These are phyloP conservation scores for Anthopleura sola DNA, from an alignment of 64 coral and sea anemone species.

Conservation along the genomic window DNA sequence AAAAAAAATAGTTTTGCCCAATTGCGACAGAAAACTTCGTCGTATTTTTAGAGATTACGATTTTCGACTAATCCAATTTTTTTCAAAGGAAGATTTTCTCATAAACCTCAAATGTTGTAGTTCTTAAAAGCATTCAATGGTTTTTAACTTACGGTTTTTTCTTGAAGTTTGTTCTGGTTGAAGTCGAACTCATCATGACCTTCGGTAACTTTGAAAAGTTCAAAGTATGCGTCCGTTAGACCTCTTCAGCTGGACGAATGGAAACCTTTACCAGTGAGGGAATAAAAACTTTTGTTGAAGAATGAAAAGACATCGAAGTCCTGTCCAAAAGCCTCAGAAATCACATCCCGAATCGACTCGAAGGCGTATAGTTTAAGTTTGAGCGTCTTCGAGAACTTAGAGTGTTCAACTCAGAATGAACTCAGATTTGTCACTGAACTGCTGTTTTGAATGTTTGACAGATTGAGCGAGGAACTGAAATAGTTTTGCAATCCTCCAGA, in stretches of 20 bases:
- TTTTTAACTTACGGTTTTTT: not conserved
- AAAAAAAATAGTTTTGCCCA: too few relatives aligned
- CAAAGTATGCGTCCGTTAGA: not conserved
- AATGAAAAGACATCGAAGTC: not conserved
- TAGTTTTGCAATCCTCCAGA: not conserved
- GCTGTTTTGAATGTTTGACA: constrained; percentile 2
- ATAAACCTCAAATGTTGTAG: not conserved
- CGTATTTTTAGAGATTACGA: too few relatives aligned
- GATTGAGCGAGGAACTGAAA: not conserved
- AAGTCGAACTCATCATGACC: not conserved
- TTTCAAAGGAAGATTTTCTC: not conserved
- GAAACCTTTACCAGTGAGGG: not conserved
- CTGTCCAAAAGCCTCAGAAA: not conserved
- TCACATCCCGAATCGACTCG: not conserved
- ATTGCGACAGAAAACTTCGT: too few relatives aligned
- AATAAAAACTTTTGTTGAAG: not conserved
- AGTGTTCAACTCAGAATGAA: not conserved
- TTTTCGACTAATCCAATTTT: not conserved
- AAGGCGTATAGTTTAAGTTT: not conserved
- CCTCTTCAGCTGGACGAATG: not conserved
- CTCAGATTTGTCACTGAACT: not conserved
- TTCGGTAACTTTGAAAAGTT: not conserved
- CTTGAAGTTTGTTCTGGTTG: not conserved
- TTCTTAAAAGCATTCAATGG: not conserved
- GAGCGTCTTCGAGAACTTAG: not conserved